Base-by-base conservation (phyloP, 2,888 invertebrate species). In the Heteropelma amictum region DNA sequence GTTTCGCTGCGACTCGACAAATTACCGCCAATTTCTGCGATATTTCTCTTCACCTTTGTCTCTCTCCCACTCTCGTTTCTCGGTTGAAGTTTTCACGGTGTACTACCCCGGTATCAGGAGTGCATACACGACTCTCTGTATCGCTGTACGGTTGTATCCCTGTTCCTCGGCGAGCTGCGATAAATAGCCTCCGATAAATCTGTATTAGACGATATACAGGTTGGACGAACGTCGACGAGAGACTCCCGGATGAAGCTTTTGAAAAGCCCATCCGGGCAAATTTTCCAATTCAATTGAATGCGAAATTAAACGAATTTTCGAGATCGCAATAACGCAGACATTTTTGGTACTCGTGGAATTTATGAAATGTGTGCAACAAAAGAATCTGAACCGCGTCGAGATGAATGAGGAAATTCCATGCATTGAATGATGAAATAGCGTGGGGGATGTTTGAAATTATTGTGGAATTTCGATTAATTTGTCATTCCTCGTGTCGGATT, bases 11-110 rank as follows among this genome's bases (percentile, higher is more conserved):
- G 30, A 12, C 65, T 80, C 82, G 80, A 86, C 85, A 87, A 87
- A 87, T 87, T 85, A 86, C 86, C 82, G 81, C 83, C 85, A 84
- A 87, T 88, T 87, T 85, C 83, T 81, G 82, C 82, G 80, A 82
- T 86, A 86, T 86, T 86, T 82, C 83, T 72, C 42, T 53, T 23
- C 60, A 72, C 51, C 51, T 53, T 53, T n/a, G n/a, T n/a, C n/a
- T n/a, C n/a, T n/a, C n/a, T n/a, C n/a, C n/a, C n/a, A n/a, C n/a
- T n/a, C n/a, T n/a, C n/a, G n/a, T n/a, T 30, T 40, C 60, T 45
- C 61, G n/a, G 19, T 26, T 60, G 51, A 65, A 42, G 42, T 65
- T 53, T 12, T 45, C 33, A 35, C 58, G 45, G 42, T 60, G 53
- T 64, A 71, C 58, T 65, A 65, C 71, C 86, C n/a, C n/a, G 83